Base-by-base conservation (phyloP, 2,888 invertebrate species). In the Choristoneura rosaceana region DNA sequence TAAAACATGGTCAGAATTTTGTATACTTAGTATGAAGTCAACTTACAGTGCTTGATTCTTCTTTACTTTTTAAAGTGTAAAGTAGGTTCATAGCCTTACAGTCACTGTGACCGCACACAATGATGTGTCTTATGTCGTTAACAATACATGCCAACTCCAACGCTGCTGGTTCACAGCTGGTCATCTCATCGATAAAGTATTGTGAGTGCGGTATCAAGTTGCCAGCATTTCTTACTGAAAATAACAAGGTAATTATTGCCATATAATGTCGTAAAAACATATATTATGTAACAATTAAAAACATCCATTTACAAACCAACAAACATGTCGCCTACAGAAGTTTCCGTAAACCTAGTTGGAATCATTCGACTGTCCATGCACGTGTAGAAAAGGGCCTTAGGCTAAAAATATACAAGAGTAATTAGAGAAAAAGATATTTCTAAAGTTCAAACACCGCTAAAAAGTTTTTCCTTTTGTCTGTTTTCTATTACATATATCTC, bases 281-380 rank as follows among this genome's bases (percentile, higher is more conserved):
- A 55, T 55, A 4, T 10, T 25, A 55, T 55, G 1, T 10, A 55
- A 55, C 10, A 12, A 15, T 58, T 38, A n/a, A 71, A 59, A 14
- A 34, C 64, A 68, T 58, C 17, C 69, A 41, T 61, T 60, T 79
- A 90, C 95, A 84, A 93, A 98, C 98, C 97, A 81, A 99, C 97
- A 95, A 99, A 99, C 98, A 99, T 99, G 89, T 99, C 99, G 61
- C 99, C 99, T 76, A 99, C 98, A 90, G 98, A 97, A 70, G 98
- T 98, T 94, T 98, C 97, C 70, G 98, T 98, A 90, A 99, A 98
- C 88, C 98, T 95, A 74, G 99, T 98, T 34, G 99, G 99, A 81
- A 99, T 97, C 97, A 99, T 98, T 92, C 99, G 95, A 89, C 98
- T 98, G 95, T 99, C 99, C 97, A 99, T 99, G 90, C 99, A 99